phyloP scores from a whole-genome alignment of 2,888 invertebrate genomes.

The Corythucha ciliata region DNA sequence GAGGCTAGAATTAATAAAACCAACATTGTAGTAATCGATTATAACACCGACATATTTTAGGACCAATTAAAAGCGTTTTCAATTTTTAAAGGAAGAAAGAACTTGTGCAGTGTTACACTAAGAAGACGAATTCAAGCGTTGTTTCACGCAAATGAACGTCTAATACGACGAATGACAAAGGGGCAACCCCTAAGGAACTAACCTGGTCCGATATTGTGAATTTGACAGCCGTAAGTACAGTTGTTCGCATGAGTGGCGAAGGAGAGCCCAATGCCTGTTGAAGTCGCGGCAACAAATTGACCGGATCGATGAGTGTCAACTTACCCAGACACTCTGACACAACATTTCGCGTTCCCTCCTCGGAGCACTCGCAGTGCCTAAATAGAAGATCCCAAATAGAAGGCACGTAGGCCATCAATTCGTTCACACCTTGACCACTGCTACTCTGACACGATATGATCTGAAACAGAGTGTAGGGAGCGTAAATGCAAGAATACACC shows the following conservation, averaged over 20 bases:
- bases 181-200: too few species aligned
- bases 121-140: too few species aligned
- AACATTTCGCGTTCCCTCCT: conserved; percentile 97
- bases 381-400: conserved; percentile 89
- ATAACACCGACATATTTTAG: too few species aligned
- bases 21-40: too few species aligned
- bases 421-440: conserved; percentile 62
- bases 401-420: conserved; percentile 68
- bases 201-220: conserved; percentile 97
- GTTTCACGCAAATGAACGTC: too few species aligned
- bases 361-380: conserved; percentile 89
- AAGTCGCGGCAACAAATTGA: conserved; percentile 74
- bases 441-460: conserved; percentile 76
- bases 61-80: too few species aligned
- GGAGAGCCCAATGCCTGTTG: conserved; percentile 70
- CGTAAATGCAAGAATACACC: too few species aligned
- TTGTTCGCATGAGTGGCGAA: conserved; percentile 82
- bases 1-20: conserved; percentile 53
- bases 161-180: too few species aligned
- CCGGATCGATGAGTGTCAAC: conserved; percentile 87
- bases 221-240: conserved; percentile 95
- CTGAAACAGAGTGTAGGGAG: conserved; percentile 46
- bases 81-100: too few species aligned
- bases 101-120: too few species aligned
- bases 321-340: conserved; percentile 98